Evolutionary conservation across 2,888 invertebrate species (phyloP), one percentile per base, ranked within the genome.

Genomic region (Sepiola atlantica): DNA sequence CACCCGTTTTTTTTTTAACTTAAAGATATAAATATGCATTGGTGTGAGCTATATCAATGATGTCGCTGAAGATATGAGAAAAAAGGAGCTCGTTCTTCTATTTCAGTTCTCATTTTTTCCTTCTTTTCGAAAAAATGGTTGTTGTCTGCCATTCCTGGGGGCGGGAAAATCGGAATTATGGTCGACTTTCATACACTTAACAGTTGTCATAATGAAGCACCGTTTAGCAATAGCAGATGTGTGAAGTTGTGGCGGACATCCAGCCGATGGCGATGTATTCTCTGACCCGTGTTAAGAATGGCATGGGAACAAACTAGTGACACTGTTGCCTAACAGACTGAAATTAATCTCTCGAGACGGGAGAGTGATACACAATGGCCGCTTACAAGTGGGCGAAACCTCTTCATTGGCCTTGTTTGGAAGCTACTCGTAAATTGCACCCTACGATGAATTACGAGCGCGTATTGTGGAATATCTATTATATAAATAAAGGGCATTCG

Each of bases 261-360:
- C 0, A 12, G 77, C 77, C 77, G n/a, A 32, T n/a, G 77, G 77
- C 77, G 16, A 14, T 32, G 77, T n/a, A 77, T 77, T 77, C 77
- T 8, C n/a, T 77, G 77, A 77, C 77, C 77, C 77, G 32, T 3
- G 32, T n/a, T 77, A 77, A 77, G 32, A 32, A 77, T 77, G n/a
- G 8, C 77, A 77, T 77, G 77, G 77, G 77, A 77, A 77, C 77
- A 77, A 77, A 77, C 77, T 14, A 77, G 32, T n/a, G 77, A 77
- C 77, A 77, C 61, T 61, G 77, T 77, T 77, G 77, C 77, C n/a
- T 77, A 77, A 77, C 77, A 77, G 77, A 18, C 77, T 77, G n/a
- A 77, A 77, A 77, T 77, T 77, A 77, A 32, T 77, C 14, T 77
- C 77, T n/a, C 77, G 14, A 77, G 77, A 77, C 77, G 77, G 77